These are phyloP conservation scores for Holcopasites calliopsidis DNA, from an alignment of 1,140 invertebrate genomes.

Conservation along the genomic window DNA sequence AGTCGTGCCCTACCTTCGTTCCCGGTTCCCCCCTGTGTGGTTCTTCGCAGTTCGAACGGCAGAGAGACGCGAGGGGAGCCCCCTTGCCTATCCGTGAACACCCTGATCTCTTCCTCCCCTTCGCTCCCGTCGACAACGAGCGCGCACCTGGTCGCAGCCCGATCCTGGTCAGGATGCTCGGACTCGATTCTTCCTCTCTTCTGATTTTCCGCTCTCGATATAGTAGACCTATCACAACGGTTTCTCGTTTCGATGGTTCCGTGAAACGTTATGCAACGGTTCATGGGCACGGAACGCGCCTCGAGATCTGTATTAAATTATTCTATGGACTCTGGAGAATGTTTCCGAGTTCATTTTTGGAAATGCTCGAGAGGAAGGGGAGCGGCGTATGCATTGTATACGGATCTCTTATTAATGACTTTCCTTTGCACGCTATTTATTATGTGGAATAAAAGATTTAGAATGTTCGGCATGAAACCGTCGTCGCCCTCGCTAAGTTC, in stretches of 20 bases:
- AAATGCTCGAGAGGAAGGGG: too few species aligned
- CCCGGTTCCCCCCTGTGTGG: conserved; percentile 19
- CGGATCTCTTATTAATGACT: too few species aligned
- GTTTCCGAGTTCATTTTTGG: too few species aligned
- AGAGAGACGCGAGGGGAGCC: conserved; percentile 1
- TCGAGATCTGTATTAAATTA: too few species aligned
- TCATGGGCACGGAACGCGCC: not conserved
- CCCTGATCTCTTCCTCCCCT: conserved; percentile 45
- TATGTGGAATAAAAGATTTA: too few species aligned
- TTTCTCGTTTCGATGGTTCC: not conserved
- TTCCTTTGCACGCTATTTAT: too few species aligned
- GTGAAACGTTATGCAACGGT: not conserved
- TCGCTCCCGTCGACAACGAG: conserved; percentile 41
- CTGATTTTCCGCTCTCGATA: conserved; percentile 9
- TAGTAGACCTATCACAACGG: not conserved
- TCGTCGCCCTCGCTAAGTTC: too few species aligned
- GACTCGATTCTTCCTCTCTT: conserved; percentile 24
- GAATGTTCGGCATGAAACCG: not conserved
- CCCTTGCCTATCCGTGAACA: conserved; percentile 35
- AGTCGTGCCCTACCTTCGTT: conserved; percentile 55
- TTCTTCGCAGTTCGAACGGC: conserved; percentile 17
- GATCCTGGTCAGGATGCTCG: conserved; percentile 47
- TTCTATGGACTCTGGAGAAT: too few species aligned
- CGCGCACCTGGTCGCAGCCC: conserved; percentile 54
- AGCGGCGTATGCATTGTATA: too few species aligned